phyloP scores from a whole-genome alignment of 2,888 invertebrate genomes.

The Ctenicera cuprea region DNA sequence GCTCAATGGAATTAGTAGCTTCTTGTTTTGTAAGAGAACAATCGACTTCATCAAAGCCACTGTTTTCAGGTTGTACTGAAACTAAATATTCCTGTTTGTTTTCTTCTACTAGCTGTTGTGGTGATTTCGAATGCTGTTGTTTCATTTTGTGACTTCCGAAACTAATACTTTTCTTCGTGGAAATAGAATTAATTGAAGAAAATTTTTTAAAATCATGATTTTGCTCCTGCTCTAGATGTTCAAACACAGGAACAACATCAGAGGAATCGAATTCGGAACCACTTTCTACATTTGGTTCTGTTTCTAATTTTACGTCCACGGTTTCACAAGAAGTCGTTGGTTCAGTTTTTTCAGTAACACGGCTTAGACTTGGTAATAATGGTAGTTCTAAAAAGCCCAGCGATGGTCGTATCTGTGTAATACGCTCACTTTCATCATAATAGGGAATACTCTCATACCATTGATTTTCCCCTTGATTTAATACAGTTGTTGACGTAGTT shows the following conservation, averaged over 20 bases:
- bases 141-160: background rate
- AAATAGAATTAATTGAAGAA: no score
- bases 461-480: background rate
- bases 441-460: background rate
- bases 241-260: slow-evolving; percentile 1
- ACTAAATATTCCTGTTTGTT: background rate
- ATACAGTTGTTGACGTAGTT: background rate
- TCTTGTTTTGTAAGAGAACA: no score
- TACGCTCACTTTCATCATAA: background rate
- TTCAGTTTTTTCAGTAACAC: slow-evolving; percentile 34
- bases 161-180: background rate
- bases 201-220: background rate
- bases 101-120: background rate
- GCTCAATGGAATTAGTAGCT: no score
- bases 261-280: background rate
- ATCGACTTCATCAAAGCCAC: no score
- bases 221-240: background rate
- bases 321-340: slow-evolving; percentile 29
- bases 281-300: background rate
- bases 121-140: background rate
- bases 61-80: background rate
- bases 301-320: background rate
- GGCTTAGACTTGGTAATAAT: slow-evolving; percentile 17
- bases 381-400: background rate
- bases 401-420: background rate